A percentile compares a stretch with the other conserved stretches of the same genome.
Conservation (phyloP, 2,888 invertebrate species). For the Drosophila mimetica region DNA sequence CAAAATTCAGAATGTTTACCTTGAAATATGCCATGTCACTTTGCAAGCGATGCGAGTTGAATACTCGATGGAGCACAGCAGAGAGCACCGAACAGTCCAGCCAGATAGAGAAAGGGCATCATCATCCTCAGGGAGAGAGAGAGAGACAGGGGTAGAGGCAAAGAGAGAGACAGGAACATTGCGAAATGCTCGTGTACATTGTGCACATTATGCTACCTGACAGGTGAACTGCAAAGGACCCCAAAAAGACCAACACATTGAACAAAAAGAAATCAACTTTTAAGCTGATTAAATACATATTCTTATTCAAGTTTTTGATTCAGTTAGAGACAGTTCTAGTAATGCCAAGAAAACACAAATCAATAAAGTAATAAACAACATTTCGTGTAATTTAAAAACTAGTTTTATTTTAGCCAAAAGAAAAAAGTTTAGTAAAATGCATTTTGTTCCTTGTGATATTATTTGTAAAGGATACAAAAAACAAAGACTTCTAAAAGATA, state of each 20-base stretch:
- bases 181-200: slow-evolving; percentile 43
- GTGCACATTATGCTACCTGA: slow-evolving; percentile 44
- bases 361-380: not conserved
- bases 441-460: no score
- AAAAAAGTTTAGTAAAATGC: no score
- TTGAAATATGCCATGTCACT: slow-evolving; percentile 76
- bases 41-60: slow-evolving; percentile 47
- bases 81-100: not conserved
- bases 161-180: not conserved
- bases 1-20: slow-evolving; percentile 67
- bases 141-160: not conserved
- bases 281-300: not conserved
- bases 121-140: no score
- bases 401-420: no score
- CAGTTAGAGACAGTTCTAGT: no score
- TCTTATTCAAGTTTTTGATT: not conserved
- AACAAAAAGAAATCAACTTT: not conserved
- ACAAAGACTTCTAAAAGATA: no score
- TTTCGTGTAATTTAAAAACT: no score
- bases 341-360: not conserved
- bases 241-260: slow-evolving; percentile 7
- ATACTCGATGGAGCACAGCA: slow-evolving; percentile 37
- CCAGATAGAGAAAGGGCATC: slow-evolving; percentile 11
- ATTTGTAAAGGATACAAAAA: no score
- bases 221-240: slow-evolving; percentile 32